These are phyloP conservation scores for Ptilonorhynchus violaceus DNA, from an alignment of 2,113 vertebrate species.

Conservation along the genomic window DNA sequence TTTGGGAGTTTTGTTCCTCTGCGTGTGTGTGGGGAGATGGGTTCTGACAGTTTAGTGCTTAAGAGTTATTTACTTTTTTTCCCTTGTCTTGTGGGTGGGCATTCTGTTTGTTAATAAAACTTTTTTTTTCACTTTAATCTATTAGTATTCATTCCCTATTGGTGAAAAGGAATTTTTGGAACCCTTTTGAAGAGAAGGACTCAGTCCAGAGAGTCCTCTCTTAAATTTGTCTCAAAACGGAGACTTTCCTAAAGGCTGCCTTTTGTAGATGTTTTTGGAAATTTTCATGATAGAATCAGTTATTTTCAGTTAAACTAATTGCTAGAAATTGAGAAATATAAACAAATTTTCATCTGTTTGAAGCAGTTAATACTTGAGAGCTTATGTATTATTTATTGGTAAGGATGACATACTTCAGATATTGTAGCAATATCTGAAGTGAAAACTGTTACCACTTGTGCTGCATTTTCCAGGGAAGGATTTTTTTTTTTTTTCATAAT, in stretches of 20 bases:
- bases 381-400: neutral
- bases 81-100: too few relatives aligned
- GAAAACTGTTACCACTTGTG: neutral
- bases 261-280: neutral
- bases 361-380: neutral
- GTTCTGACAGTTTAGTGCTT: too few relatives aligned
- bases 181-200: too few relatives aligned
- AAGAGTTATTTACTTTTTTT: too few relatives aligned
- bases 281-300: neutral
- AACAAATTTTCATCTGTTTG: conserved; percentile 7
- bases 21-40: too few relatives aligned
- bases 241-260: neutral
- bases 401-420: neutral
- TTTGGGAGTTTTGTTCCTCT: too few relatives aligned
- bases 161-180: too few relatives aligned
- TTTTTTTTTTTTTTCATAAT: neutral
- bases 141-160: too few relatives aligned
- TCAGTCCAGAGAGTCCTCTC: too few relatives aligned
- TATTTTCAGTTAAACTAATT: conserved; percentile 29
- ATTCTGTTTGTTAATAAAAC: too few relatives aligned
- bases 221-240: too few relatives aligned
- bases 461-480: neutral
- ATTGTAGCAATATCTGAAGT: neutral
- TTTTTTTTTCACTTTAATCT: too few relatives aligned
- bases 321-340: neutral